Percentiles rank a stretch among this genome's conserved stretches.
Conservation (phyloP, 2,888 invertebrate genomes). For the Plutella xylostella region DNA sequence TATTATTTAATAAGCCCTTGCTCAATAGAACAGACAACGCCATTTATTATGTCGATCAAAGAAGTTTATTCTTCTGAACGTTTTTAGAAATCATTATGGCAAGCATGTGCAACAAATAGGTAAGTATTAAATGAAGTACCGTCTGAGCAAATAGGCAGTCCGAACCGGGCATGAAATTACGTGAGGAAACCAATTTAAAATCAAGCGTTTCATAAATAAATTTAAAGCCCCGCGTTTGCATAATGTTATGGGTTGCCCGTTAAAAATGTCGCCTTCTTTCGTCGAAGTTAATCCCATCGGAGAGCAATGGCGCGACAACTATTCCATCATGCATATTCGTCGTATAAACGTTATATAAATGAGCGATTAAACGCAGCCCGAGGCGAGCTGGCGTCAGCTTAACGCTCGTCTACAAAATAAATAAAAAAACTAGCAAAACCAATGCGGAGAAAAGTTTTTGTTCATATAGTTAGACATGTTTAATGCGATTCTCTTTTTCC, state of each 20-base stretch:
- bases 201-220: constrained; percentile 1
- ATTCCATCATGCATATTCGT: constrained; percentile 51
- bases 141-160: not conserved
- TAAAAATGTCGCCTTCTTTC: not conserved
- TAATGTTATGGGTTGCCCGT: constrained; percentile 1
- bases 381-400: no score
- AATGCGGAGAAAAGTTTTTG: no score
- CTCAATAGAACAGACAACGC: constrained; percentile 5
- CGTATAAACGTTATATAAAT: constrained; percentile 55
- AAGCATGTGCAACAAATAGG: no score
- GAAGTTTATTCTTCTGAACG: not conserved
- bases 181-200: not conserved
- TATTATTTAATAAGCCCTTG: constrained; percentile 23
- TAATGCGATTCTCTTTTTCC: no score
- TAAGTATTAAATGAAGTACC: no score
- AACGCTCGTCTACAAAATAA: no score
- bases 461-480: no score
- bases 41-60: not conserved
- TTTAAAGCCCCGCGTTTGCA: not conserved
- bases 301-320: constrained; percentile 52
- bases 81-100: not conserved
- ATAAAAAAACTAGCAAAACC: no score
- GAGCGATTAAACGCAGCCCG: constrained; percentile 53
- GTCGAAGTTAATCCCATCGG: constrained; percentile 41
- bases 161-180: not conserved